These are phyloP conservation scores for Anser brachyrhynchus DNA, from an alignment of 2,113 vertebrate species.

Conservation along the genomic window DNA sequence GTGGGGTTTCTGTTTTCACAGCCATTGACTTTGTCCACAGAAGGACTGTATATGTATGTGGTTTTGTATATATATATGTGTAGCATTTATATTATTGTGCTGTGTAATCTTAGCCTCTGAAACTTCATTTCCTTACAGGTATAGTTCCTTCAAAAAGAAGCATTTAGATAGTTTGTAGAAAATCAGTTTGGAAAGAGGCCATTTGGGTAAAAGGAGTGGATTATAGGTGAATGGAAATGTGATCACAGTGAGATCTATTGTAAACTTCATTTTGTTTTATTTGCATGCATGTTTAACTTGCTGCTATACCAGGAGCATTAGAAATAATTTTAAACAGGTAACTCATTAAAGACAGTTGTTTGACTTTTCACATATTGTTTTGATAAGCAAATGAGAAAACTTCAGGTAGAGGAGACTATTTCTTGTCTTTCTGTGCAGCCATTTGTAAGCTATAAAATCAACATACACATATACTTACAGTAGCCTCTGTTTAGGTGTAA, in stretches of 20 bases:
- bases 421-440: neutral
- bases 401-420: neutral
- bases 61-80: neutral
- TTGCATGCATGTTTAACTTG: neutral
- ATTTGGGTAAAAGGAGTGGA: neutral
- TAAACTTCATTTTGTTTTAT: neutral
- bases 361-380: neutral
- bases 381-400: neutral
- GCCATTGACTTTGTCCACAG: neutral
- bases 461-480: neutral
- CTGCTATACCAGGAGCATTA: neutral
- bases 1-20: neutral
- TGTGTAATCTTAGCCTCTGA: rapidly evolving
- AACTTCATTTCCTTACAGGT: neutral
- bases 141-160: neutral
- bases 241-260: neutral
- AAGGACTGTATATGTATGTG: neutral
- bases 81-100: neutral
- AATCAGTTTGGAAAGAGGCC: neutral
- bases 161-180: neutral
- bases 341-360: neutral
- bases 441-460: neutral
- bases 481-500: neutral
- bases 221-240: neutral
- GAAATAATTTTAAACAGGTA: neutral